These are phyloP conservation scores for Paragorgia papillata DNA, from an alignment of 92 coral and sea anemone genomes.

Conservation along the genomic window DNA sequence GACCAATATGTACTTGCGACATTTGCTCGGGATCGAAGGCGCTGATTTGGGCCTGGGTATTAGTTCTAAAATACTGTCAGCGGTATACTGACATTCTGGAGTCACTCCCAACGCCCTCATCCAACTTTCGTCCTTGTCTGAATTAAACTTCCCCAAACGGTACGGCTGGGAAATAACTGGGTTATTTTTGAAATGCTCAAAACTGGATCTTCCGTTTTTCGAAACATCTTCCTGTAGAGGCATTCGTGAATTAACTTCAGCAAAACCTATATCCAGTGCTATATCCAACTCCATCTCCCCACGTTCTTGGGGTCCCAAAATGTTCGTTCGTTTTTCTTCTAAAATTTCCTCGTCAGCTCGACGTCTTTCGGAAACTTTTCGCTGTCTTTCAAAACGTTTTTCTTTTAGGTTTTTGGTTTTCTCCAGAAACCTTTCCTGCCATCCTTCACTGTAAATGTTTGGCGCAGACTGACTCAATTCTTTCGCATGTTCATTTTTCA, in stretches of 20 bases:
- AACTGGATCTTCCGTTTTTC: conserved; percentile 6
- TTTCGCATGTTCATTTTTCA: background rate
- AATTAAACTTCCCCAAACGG: conserved; percentile 28
- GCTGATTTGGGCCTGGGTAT: conserved; percentile 77
- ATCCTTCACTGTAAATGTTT: conserved; percentile 31
- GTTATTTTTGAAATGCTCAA: conserved; percentile 30
- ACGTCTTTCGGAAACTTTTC: conserved; percentile 26
- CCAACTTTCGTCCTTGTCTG: background rate
- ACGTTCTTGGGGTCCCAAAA: background rate
- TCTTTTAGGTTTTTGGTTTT: conserved; percentile 6
- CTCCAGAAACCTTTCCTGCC: conserved; percentile 36
- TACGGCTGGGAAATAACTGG: conserved; percentile 30
- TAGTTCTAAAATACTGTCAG: conserved; percentile 13
- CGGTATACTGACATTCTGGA: background rate
- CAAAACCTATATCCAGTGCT: background rate
- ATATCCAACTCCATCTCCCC: background rate
- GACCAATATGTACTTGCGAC: conserved; percentile 63
- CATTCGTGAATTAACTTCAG: background rate
- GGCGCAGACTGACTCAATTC: background rate
- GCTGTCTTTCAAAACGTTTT: conserved; percentile 28
- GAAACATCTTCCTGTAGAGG: background rate
- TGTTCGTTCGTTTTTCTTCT: conserved; percentile 22
- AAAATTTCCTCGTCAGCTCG: background rate
- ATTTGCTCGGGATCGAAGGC: conserved; percentile 93
- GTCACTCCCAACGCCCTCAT: background rate